phyloP scores from a whole-genome alignment of 2,113 vertebrate species.

The Serinus canaria region DNA sequence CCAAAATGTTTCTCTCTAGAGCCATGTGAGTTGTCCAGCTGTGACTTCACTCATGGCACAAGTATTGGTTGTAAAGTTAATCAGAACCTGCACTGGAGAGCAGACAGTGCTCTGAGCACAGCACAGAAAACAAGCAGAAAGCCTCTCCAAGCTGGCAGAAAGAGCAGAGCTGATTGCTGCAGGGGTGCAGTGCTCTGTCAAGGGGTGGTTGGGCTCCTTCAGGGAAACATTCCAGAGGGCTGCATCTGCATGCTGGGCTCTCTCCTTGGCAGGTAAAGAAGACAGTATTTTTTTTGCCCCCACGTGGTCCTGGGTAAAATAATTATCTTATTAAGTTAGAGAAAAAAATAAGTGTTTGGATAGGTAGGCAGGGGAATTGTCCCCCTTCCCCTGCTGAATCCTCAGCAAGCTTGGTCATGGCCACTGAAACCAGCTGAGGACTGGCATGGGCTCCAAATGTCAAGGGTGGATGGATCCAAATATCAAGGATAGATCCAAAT shows the following conservation, averaged over 20 bases:
- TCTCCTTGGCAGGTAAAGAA: background rate
- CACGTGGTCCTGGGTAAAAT: background rate
- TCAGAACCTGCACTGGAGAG: background rate
- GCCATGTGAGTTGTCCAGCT: background rate
- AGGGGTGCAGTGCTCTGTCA: background rate
- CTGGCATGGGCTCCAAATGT: background rate
- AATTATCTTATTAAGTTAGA: background rate
- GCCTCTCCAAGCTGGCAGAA: background rate
- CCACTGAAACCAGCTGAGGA: background rate
- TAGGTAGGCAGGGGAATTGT: background rate
- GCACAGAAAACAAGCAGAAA: background rate
- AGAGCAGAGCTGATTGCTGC: fast-evolving
- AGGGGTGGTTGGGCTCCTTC: background rate
- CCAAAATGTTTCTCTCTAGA: background rate
- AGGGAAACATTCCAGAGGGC: fast-evolving
- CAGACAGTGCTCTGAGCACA: background rate
- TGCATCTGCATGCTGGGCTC: background rate
- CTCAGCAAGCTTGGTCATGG: background rate
- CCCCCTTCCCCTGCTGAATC: background rate
- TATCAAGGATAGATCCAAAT: background rate
- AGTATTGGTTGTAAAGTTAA: background rate
- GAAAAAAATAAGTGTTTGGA: background rate
- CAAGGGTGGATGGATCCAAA: too few species aligned
- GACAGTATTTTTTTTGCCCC: fast-evolving
- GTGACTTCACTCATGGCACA: background rate